Percentiles rank a stretch among this genome's conserved stretches.
Conservation (phyloP, 2,888 invertebrate genomes). For the Spisula subtruncata region DNA sequence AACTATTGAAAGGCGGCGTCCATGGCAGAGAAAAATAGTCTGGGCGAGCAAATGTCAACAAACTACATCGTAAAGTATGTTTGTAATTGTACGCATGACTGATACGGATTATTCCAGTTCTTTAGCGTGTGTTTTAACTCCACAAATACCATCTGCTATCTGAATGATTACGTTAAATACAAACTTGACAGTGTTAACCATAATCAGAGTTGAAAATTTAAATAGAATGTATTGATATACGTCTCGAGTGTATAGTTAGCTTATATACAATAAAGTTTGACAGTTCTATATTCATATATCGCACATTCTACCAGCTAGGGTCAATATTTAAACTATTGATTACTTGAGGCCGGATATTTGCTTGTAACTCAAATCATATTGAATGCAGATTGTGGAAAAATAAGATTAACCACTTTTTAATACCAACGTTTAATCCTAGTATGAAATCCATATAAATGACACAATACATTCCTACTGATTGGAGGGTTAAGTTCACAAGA, state of each 20-base stretch:
- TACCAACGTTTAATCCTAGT: neutral
- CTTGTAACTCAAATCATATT: neutral
- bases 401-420: neutral
- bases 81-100: too few relatives aligned
- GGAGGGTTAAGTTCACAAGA: too few relatives aligned
- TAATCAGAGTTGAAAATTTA: neutral
- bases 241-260: neutral
- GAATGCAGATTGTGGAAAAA: neutral
- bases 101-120: too few relatives aligned
- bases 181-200: neutral
- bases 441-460: neutral
- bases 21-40: too few relatives aligned
- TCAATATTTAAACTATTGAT: constrained; percentile 21
- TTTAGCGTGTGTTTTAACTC: neutral
- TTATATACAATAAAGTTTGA: neutral
- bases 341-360: neutral
- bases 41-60: too few relatives aligned
- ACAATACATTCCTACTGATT: neutral
- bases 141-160: neutral
- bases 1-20: too few relatives aligned
- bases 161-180: neutral
- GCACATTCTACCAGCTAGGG: neutral
- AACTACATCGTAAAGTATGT: too few relatives aligned
- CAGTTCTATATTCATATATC: neutral
- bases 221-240: neutral